Evolutionary conservation across 1,140 invertebrate species (phyloP).

Genomic region (Aradophagus sp.): DNA sequence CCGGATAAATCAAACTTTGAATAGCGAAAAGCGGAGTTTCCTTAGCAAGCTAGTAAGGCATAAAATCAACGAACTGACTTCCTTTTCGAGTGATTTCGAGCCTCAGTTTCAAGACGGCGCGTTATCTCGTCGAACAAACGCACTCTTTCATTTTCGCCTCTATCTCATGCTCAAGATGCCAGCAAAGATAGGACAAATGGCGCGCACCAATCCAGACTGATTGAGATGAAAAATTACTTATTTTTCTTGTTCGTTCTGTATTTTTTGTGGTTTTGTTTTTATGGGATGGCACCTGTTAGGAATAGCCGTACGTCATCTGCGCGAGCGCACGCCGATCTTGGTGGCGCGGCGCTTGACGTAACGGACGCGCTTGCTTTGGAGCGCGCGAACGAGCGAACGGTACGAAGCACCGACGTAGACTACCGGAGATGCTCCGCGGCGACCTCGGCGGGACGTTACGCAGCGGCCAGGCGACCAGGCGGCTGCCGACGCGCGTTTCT

Average conservation of each 20-base stretch:
- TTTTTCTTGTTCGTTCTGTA: no score
- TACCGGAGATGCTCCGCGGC: constrained; percentile 20
- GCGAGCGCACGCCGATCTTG: constrained; percentile 5
- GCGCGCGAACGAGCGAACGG: constrained; percentile 4
- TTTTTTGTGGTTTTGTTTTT: no score
- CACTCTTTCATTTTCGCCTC: constrained; percentile 13
- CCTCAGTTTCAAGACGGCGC: not conserved
- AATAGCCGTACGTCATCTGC: not conserved
- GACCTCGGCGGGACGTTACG: constrained; percentile 33
- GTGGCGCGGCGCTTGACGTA: constrained; percentile 2
- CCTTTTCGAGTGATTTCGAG: no score
- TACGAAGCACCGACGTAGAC: constrained; percentile 25
- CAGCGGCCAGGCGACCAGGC: constrained; percentile 28
- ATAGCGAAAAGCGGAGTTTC: no score
- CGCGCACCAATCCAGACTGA: no score
- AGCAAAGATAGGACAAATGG: no score
- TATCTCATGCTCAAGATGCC: no score
- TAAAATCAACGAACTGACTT: no score
- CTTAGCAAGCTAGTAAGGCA: no score
- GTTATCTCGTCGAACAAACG: constrained; percentile 31
- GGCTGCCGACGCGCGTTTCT: constrained; percentile 46
- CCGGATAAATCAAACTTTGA: no score
- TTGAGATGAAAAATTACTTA: no score
- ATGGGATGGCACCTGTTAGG: no score
- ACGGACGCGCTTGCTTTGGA: not conserved